Evolutionary conservation across 2,888 invertebrate genomes (phyloP), one percentile per base, ranked within the genome.

Genomic region (Piscicola geometra): DNA sequence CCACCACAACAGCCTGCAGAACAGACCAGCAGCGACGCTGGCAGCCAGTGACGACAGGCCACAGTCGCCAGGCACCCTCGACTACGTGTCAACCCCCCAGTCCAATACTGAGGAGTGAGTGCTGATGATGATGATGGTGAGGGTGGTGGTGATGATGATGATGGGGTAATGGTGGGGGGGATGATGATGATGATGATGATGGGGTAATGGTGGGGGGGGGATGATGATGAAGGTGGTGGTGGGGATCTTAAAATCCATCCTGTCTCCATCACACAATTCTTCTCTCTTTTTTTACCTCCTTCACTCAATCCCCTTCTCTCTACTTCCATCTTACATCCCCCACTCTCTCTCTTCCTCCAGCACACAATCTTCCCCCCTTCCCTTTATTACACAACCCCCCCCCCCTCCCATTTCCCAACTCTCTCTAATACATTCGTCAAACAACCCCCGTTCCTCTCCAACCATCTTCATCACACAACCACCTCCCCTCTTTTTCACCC

Each of bases 1-100:
- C 30, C n/a, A 30, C 33, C 30, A 33, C 69, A 32, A 5, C 76
- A 78, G 78, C 3, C 70, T 78, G 56, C 73, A 73, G 70, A 78
- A 74, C 69, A 73, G 71, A 30, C 76, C 75, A 1, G 76, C 77
- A 0, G 76, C 72, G 1, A 73, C 76, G 25, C 50, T 77, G 68
- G 71, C 41, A 60, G 15, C 15, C 41, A 76, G 75, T 47, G 78
- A 78, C 33, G 76, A 77, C 72, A 78, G 47, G 9, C 3, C 33
- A 5, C 71, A 52, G 28, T 47, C 47, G 5, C 71, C 71, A 15
- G 32, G 21, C 30, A 15, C 1, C 28, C 30, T 50, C 32, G 71
- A 50, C n/a, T 71, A 71, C 32, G 56, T 41, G 12, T 41, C 2
- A 0, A 50, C 71, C 12, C 71, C 71, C 21, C 47, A 41, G 15